phyloP scores from a whole-genome alignment of 2,888 invertebrate genomes.

The Silvanus unidentatus region DNA sequence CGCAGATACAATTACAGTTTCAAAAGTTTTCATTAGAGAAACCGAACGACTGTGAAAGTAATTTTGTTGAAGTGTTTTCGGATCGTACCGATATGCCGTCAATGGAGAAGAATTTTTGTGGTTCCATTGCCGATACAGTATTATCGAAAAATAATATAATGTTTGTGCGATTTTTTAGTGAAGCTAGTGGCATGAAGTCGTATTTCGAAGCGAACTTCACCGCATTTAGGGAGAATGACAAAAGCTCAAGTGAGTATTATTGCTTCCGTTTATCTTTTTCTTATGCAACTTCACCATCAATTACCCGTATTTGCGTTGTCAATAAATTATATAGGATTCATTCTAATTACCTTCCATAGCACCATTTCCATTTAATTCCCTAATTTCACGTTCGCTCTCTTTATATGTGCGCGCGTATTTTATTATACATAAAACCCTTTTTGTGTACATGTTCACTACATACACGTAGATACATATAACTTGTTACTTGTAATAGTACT shows the following conservation, averaged over 20 bases:
- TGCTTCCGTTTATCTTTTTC: too few species aligned
- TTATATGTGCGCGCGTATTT: too few species aligned
- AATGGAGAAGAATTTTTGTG: slow-evolving; percentile 69
- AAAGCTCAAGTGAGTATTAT: slow-evolving; percentile 45
- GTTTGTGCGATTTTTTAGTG: slow-evolving; percentile 68
- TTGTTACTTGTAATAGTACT: too few species aligned
- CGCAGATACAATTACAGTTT: slow-evolving; percentile 67
- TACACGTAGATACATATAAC: too few species aligned
- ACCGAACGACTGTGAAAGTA: slow-evolving; percentile 72
- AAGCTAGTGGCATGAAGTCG: slow-evolving; percentile 53
- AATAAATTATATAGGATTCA: neutral
- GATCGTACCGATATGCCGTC: slow-evolving; percentile 58
- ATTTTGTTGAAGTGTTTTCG: slow-evolving; percentile 69
- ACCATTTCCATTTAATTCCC: too few species aligned
- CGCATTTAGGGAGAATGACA: slow-evolving; percentile 60
- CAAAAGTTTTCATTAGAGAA: slow-evolving; percentile 58
- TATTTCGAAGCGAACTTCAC: slow-evolving; percentile 69
- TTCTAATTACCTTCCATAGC: neutral
- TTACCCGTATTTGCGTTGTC: neutral
- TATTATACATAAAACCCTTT: too few species aligned
- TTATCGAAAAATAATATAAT: slow-evolving; percentile 62
- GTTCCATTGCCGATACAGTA: slow-evolving; percentile 76
- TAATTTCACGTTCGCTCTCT: too few species aligned
- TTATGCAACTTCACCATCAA: too few species aligned
- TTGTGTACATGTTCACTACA: too few species aligned